Base-by-base conservation (phyloP, 2,113 vertebrate species). In the Oxygymnocypris stewartii region DNA sequence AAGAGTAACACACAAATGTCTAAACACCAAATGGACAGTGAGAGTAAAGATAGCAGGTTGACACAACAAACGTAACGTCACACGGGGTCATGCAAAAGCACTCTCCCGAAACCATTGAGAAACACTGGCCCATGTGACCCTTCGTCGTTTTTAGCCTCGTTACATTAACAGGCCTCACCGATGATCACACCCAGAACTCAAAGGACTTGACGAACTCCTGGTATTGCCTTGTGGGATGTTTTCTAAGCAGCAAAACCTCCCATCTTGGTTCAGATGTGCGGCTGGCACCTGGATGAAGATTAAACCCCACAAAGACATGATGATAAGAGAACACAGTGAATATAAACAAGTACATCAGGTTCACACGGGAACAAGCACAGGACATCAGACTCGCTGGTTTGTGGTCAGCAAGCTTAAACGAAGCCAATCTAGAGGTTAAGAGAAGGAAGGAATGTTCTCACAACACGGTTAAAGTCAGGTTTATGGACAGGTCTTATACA, bases 11-110 rank as follows among this genome's bases (percentile, higher is more conserved):
- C 20, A 37, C 20, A n/a, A 23, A n/a, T 5, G 49, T 84, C 28
- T 82, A 51, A 49, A 51, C 28, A 23, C 18, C 23, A 40, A 35
- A 74, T 69, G 35, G 49, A 13, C 47, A 84, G 67, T 74, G 67
- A 73, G 59, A 84, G 67, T 74, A 37, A 51, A 74, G 44, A 83
- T 49, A 35, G 65, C 44, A 71, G 65, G 65, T 54, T 57, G 69
- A 84, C 51, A 74, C 31, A 59, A 74, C 51, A 84, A 75, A 57
- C 31, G 3, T 10, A 42, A 16, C 1, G 12, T 11, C 51, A n/a
- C 51, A 37, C 76, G 0, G 11, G 79, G 13, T 65, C 35, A 51
- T 6, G 42, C 4, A 82, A 35, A 71, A 51, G 44, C 63, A 2
- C 44, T 82, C 80, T 25, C 6, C 23, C 31, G 63, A 82, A 69